Evolutionary conservation across 2,888 invertebrate species (phyloP).

Genomic region (Lissocephala sabroskyi): DNA sequence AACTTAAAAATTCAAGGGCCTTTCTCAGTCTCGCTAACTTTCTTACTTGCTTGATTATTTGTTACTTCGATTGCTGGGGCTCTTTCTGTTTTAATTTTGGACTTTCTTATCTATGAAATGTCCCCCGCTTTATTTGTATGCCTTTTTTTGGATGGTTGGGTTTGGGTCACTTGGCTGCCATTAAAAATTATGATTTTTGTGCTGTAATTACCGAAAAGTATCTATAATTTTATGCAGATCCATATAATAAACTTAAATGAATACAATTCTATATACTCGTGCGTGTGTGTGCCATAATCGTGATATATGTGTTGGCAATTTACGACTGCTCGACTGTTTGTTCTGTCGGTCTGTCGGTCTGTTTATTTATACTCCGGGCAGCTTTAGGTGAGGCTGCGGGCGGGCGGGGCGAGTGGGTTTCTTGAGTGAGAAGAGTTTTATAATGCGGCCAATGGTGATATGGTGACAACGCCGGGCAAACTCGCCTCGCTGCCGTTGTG

Average conservation of each 20-base stretch:
- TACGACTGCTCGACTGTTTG: slow-evolving; percentile 31
- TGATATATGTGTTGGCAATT: slow-evolving; percentile 58
- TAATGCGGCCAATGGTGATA: slow-evolving; percentile 53
- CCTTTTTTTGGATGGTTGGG: too few relatives aligned
- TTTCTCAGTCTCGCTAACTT: too few relatives aligned
- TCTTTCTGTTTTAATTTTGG: too few relatives aligned
- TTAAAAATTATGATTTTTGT: too few relatives aligned
- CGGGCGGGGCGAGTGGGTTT: not conserved
- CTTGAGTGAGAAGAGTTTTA: slow-evolving; percentile 19
- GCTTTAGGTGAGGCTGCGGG: not conserved
- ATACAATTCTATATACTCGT: slow-evolving; percentile 20
- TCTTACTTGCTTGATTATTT: too few relatives aligned
- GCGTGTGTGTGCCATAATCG: slow-evolving; percentile 46
- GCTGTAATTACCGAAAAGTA: too few relatives aligned
- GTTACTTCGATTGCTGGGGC: too few relatives aligned
- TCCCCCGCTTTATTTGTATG: too few relatives aligned
- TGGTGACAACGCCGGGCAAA: slow-evolving; percentile 40
- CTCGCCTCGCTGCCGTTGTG: slow-evolving; percentile 18
- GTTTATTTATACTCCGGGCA: not conserved
- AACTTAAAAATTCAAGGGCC: too few relatives aligned
- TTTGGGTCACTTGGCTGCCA: too few relatives aligned
- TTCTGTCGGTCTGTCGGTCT: slow-evolving; percentile 14
- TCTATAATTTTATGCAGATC: too few relatives aligned
- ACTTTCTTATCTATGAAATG: too few relatives aligned
- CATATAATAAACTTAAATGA: slow-evolving; percentile 55